phyloP scores from a whole-genome alignment of 2,888 invertebrate species.

The Marasmarcha lunaedactyla region DNA sequence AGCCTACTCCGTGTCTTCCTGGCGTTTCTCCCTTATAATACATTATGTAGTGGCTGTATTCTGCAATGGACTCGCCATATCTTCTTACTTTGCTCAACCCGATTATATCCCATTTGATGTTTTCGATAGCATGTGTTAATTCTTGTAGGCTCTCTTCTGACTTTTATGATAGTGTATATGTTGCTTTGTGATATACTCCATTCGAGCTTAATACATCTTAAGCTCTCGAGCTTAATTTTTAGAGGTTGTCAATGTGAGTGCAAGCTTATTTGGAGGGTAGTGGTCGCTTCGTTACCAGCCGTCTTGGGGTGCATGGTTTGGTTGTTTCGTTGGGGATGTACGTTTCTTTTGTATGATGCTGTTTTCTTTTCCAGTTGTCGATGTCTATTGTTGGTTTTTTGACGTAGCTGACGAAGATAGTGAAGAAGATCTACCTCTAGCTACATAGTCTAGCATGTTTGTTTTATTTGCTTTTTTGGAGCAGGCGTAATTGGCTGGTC shows the following conservation, averaged over 20 bases:
- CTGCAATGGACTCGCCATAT: neutral
- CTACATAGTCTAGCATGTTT: neutral
- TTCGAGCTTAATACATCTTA: neutral
- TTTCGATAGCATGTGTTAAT: neutral
- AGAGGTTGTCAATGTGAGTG: neutral
- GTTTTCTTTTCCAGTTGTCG: conserved; percentile 2
- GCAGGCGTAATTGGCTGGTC: neutral
- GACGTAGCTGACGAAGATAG: neutral
- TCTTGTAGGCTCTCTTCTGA: conserved; percentile 1
- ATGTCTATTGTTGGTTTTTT: conserved; percentile 3
- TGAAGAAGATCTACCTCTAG: neutral
- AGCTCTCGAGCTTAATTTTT: neutral
- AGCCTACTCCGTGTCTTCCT: conserved; percentile 3
- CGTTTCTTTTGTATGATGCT: neutral
- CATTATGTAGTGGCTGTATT: neutral
- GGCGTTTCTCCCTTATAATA: neutral
- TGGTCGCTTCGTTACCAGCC: conserved; percentile 1
- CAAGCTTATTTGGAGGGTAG: neutral
- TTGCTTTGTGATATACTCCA: neutral
- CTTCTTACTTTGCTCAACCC: conserved; percentile 2
- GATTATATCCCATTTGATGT: conserved; percentile 1
- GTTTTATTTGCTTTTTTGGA: neutral
- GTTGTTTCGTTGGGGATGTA: conserved; percentile 1
- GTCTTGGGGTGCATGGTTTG: neutral
- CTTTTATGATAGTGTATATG: conserved; percentile 1